Evolutionary conservation across 2,113 vertebrate species (phyloP), one percentile per base, ranked within the genome.

Genomic region (Polypterus bichir): DNA sequence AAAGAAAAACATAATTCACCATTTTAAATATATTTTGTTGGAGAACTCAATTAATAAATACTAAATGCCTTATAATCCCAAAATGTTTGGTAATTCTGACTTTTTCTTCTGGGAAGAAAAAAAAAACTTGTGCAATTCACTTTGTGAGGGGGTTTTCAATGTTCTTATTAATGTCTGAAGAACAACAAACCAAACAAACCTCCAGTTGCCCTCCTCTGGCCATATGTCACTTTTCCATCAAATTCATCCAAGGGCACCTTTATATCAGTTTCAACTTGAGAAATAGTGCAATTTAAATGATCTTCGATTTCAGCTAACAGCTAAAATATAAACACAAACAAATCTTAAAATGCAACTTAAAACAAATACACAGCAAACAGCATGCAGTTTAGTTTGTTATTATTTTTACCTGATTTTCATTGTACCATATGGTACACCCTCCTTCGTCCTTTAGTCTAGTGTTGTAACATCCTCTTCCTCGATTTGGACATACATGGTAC

Each of bases 381-480:
- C 27, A 27, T 27, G 2, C 27, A 1, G 1, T 27, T 27, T 27
- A 27, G 27, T 27, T 57, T 10, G 56, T 27, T 11, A 44, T 44
- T 44, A 11, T 44, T 45, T 60, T 64, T 69, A 91, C 91, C 88
- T 93, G 89, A 77, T 90, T 89, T 71, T 99, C 96, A 2, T 97
- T 97, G 86, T 99, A 98, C 96, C 96, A 99, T 73, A 99, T 97
- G 65, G 96, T 99, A 69, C 96, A 98, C 27, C 95, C 95, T 4
- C 95, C 96, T 1, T 94, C 91, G 7, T 97, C 93, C 75, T 97
- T 99, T 69, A 99, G 86, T 4, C 83, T 83, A 3, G 95, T 98
- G 74, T 98, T 98, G 0, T 93, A 91, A 75, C 96, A 99, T 0
- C 91, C 91, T 73, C 92, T 86, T 44, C 96, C 96, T 73, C 93